Evolutionary conservation across 1,140 invertebrate genomes (phyloP).

Genomic region (Cotesia chilonis): DNA sequence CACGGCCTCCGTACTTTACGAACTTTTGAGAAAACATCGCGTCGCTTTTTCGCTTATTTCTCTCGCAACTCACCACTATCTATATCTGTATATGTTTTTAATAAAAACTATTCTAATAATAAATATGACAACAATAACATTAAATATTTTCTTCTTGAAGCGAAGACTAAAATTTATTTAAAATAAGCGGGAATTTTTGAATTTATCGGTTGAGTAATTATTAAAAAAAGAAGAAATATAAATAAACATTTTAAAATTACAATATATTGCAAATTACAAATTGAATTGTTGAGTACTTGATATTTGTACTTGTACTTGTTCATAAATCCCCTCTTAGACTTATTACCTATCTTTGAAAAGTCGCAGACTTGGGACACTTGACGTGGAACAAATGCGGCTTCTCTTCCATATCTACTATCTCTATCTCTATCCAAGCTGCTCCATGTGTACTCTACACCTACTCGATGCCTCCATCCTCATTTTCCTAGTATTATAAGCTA

Average conservation of each 20-base stretch:
- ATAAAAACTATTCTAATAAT: no score
- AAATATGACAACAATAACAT: background rate
- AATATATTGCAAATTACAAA: no score
- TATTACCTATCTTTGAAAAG: background rate
- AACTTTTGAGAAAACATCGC: constrained; percentile 59
- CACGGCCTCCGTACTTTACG: constrained; percentile 41
- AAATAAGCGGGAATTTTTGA: no score
- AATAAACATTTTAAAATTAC: no score
- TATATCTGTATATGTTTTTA: background rate
- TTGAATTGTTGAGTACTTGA: no score
- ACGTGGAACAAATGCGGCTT: constrained; percentile 44
- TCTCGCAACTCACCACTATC: background rate
- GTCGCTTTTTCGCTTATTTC: constrained; percentile 37
- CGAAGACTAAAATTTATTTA: no score
- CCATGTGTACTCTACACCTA: background rate
- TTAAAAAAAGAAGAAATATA: no score
- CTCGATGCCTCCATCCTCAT: background rate
- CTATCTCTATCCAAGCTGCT: constrained; percentile 11
- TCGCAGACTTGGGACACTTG: constrained; percentile 36
- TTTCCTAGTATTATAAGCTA: background rate
- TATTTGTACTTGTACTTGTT: background rate
- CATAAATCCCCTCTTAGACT: background rate
- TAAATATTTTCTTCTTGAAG: background rate
- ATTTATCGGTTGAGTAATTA: no score
- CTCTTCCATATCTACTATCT: constrained; percentile 10